Evolutionary conservation across 2,888 invertebrate species (phyloP).

Genomic region (Koerneria pararmatus): DNA sequence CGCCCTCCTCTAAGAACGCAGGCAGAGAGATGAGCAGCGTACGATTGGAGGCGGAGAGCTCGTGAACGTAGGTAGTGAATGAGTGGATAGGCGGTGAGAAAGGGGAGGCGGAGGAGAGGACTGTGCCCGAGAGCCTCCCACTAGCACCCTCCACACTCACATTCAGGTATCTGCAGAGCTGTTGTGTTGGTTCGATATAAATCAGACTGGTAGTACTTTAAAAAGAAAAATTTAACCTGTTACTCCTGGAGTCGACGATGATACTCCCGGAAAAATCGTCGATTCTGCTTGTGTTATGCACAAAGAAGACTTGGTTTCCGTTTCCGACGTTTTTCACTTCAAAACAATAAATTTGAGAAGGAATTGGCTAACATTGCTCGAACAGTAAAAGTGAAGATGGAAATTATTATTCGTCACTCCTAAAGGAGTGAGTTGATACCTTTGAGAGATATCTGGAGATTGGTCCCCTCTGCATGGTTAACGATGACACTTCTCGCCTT

Average conservation of each 20-base stretch:
- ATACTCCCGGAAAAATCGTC: slow-evolving; percentile 51
- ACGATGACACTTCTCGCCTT: slow-evolving; percentile 48
- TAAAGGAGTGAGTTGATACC: slow-evolving; percentile 18
- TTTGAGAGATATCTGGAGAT: slow-evolving; percentile 34
- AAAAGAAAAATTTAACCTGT: slow-evolving; percentile 24
- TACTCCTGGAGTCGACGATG: slow-evolving; percentile 42
- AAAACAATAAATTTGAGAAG: slow-evolving; percentile 4
- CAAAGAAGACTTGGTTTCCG: slow-evolving; percentile 42
- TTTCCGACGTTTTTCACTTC: slow-evolving; percentile 19
- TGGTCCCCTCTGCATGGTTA: slow-evolving; percentile 52
- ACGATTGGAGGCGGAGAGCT: slow-evolving; percentile 40
- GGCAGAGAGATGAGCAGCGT: slow-evolving; percentile 43
- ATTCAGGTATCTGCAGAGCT: slow-evolving; percentile 42
- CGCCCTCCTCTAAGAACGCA: slow-evolving; percentile 37
- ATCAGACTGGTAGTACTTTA: not conserved
- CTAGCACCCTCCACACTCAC: slow-evolving; percentile 49
- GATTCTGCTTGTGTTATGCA: slow-evolving; percentile 53
- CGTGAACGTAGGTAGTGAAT: slow-evolving; percentile 52
- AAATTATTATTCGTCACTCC: not conserved
- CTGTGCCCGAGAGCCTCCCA: slow-evolving; percentile 44
- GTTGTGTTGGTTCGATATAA: no score
- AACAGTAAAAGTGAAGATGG: slow-evolving; percentile 1
- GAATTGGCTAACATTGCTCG: slow-evolving; percentile 6
- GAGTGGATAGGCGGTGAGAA: slow-evolving; percentile 37
- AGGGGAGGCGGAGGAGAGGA: slow-evolving; percentile 31